Percentiles rank a stretch among this genome's conserved stretches.
phyloP scores from a whole-genome alignment of 2,113 vertebrate genomes.

The Uria lomvia region DNA sequence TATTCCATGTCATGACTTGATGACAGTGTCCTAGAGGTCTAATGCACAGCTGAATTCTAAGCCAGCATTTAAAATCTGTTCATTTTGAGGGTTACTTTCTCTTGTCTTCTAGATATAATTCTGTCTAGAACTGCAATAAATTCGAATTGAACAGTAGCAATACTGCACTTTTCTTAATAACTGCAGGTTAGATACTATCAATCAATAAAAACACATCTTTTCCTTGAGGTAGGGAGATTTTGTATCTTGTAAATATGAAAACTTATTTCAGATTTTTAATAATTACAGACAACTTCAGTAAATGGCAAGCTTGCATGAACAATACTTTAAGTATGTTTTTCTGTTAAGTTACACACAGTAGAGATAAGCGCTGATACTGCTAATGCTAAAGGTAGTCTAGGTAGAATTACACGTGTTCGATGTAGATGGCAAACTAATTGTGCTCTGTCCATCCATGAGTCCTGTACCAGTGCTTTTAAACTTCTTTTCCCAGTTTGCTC shows the following conservation, averaged over 20 bases:
- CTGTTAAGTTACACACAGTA: not conserved
- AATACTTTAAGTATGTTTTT: not conserved
- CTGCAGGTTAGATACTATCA: not conserved
- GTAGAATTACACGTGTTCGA: not conserved
- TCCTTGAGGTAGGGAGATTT: not conserved
- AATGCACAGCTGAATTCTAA: not conserved
- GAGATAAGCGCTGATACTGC: not conserved
- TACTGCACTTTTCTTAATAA: not conserved
- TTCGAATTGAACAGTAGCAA: not conserved
- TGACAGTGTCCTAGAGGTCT: not conserved
- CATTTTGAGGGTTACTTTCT: not conserved
- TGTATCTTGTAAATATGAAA: not conserved
- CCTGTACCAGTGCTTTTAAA: not conserved
- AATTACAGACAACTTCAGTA: not conserved
- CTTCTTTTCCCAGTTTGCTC: not conserved
- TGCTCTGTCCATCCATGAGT: not conserved
- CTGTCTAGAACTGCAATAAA: not conserved
- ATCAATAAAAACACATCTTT: not conserved
- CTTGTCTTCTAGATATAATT: accelerated
- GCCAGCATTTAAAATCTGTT: not conserved
- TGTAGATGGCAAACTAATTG: not conserved
- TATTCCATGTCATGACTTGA: not conserved
- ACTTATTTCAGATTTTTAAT: not conserved
- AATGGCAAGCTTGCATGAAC: not conserved
- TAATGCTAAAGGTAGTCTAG: not conserved